Percentiles rank a stretch among this genome's conserved stretches.
Conservation (phyloP, 2,797 vertebrate genomes). For the Antrozous pallidus region DNA sequence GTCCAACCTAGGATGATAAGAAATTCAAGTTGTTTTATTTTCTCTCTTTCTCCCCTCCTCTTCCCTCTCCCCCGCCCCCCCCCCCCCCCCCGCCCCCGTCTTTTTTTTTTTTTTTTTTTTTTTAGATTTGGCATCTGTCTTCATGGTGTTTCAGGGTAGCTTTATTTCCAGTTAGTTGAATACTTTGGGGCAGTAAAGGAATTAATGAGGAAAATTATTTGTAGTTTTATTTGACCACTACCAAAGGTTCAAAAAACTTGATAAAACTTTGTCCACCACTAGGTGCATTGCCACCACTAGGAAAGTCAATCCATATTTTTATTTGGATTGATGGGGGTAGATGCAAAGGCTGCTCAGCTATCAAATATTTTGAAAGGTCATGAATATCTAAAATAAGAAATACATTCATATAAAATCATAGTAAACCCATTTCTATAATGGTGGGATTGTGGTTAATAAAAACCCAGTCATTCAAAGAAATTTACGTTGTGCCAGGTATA, state of each 20-base stretch:
- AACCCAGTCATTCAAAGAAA: not conserved
- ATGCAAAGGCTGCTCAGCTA: not conserved
- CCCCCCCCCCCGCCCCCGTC: fast-evolving
- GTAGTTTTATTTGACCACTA: slow-evolving; percentile 18
- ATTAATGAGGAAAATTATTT: slow-evolving; percentile 75
- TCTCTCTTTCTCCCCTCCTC: too few species aligned
- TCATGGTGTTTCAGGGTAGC: not conserved
- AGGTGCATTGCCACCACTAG: not conserved
- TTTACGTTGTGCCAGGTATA: not conserved
- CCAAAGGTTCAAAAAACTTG: not conserved
- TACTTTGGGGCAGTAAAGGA: slow-evolving; percentile 54
- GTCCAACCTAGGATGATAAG: not conserved
- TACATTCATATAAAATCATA: not conserved
- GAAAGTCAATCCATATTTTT: not conserved
- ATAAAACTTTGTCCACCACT: too few species aligned
- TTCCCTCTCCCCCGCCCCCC: fast-evolving
- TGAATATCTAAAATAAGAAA: not conserved
- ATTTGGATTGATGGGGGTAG: not conserved
- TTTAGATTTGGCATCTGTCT: not conserved
- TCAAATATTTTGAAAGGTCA: not conserved
- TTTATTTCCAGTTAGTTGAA: not conserved
- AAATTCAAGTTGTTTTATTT: not conserved
- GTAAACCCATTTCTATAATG: not conserved
- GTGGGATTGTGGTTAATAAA: slow-evolving; percentile 14
- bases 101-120: not conserved